Conservation (phyloP, 2,797 vertebrate species). For the Garrulus glandarius region DNA sequence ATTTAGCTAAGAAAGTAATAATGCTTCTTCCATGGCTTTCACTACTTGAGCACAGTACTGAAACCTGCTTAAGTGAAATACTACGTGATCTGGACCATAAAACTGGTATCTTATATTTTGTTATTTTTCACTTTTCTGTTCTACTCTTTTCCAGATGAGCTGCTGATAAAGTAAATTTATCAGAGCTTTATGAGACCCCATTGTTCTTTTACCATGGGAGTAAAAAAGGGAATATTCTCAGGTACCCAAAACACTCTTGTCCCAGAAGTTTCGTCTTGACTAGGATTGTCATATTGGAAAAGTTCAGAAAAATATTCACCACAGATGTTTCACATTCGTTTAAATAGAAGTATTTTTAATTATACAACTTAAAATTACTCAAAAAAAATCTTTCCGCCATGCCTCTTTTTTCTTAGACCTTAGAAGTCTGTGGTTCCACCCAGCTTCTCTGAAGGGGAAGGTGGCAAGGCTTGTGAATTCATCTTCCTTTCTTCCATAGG, state of each 20-base stretch:
- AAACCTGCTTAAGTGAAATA: neutral
- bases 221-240: neutral
- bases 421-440: neutral
- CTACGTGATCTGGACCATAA: neutral
- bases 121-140: neutral
- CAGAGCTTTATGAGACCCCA: neutral
- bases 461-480: neutral
- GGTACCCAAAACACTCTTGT: rapidly evolving
- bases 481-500: neutral
- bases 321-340: neutral
- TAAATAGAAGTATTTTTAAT: neutral
- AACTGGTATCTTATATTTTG: neutral
- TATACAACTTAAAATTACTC: neutral
- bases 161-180: neutral
- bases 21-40: neutral
- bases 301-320: neutral
- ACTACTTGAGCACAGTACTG: neutral
- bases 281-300: neutral
- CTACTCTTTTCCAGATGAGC: neutral
- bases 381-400: neutral
- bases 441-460: neutral
- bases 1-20: neutral
- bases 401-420: neutral
- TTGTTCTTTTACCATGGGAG: neutral
- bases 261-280: neutral